These are phyloP conservation scores for Ichneumon xanthorius DNA, from an alignment of 2,888 invertebrate species.

Conservation along the genomic window DNA sequence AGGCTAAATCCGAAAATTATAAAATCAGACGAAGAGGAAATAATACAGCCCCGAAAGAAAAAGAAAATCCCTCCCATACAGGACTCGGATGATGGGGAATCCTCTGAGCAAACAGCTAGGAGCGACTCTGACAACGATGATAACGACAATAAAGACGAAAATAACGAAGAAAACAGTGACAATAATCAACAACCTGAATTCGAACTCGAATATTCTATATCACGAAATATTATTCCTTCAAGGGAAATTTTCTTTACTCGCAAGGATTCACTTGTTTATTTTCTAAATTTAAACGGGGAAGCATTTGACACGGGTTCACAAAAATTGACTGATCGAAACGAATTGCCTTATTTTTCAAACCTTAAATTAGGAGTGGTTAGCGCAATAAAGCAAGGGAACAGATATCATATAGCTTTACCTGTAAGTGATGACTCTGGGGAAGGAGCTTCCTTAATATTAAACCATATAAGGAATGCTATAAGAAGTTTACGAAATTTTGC, in stretches of 20 bases:
- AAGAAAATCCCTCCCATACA: background rate
- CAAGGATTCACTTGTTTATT: background rate
- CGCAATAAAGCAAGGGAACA: no score
- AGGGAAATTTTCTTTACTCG: slow-evolving; percentile 10
- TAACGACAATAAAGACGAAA: background rate
- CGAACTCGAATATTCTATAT: background rate
- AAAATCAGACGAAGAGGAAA: no score
- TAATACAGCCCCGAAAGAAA: no score
- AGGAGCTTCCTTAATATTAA: background rate
- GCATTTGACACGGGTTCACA: slow-evolving; percentile 33
- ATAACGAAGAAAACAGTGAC: background rate
- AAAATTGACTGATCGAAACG: slow-evolving; percentile 22
- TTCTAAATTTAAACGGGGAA: slow-evolving; percentile 21
- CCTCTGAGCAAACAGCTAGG: background rate
- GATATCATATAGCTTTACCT: no score
- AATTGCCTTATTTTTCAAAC: no score
- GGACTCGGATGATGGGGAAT: background rate
- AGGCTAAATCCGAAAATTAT: no score
- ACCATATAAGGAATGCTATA: slow-evolving; percentile 11
- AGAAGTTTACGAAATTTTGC: no score
- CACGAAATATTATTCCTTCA: slow-evolving; percentile 30
- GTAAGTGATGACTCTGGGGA: no score
- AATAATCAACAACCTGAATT: background rate
- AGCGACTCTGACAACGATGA: background rate
- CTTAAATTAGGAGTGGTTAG: no score